A percentile compares a stretch with the other conserved stretches of the same genome.
These are phyloP conservation scores for Hirudo medicinalis DNA, from an alignment of 1,140 invertebrate genomes.

Conservation along the genomic window DNA sequence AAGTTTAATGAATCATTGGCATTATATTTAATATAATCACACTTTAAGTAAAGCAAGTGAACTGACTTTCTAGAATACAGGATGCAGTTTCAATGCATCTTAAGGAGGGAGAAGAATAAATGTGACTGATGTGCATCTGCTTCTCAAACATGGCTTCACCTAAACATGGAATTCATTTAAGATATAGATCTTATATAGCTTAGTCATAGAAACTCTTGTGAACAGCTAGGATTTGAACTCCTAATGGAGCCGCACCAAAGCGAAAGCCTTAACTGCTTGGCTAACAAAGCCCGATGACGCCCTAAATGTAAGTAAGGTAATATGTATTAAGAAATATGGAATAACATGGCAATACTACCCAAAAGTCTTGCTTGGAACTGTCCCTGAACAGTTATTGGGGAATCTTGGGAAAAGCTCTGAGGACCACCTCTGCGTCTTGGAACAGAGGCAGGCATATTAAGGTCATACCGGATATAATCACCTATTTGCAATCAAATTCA, in stretches of 20 bases:
- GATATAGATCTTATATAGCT: conserved; percentile 1
- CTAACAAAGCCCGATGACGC: background rate
- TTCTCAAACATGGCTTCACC: conserved; percentile 52
- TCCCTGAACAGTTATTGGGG: conserved; percentile 68
- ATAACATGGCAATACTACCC: conserved; percentile 43
- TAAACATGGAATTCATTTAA: conserved; percentile 26
- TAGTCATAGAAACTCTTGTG: too few relatives aligned
- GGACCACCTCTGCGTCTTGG: conserved; percentile 46
- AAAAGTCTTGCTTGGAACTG: conserved; percentile 46
- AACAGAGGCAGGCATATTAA: conserved; percentile 72
- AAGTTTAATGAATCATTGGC: too few relatives aligned
- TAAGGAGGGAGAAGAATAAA: conserved; percentile 70
- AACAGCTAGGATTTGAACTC: too few relatives aligned
- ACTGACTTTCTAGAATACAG: conserved; percentile 44
- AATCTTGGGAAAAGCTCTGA: conserved; percentile 62
- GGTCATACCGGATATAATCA: conserved; percentile 60
- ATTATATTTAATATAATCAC: background rate
- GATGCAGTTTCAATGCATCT: conserved; percentile 79
- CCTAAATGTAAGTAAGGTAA: background rate
- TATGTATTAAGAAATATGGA: background rate
- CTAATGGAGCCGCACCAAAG: too few relatives aligned
- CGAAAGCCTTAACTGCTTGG: background rate
- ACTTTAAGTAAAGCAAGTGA: background rate
- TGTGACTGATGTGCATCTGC: conserved; percentile 54
- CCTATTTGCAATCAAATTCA: conserved; percentile 27